Conservation (phyloP, 2,888 invertebrate species). For the Ennomos fuscantarius region DNA sequence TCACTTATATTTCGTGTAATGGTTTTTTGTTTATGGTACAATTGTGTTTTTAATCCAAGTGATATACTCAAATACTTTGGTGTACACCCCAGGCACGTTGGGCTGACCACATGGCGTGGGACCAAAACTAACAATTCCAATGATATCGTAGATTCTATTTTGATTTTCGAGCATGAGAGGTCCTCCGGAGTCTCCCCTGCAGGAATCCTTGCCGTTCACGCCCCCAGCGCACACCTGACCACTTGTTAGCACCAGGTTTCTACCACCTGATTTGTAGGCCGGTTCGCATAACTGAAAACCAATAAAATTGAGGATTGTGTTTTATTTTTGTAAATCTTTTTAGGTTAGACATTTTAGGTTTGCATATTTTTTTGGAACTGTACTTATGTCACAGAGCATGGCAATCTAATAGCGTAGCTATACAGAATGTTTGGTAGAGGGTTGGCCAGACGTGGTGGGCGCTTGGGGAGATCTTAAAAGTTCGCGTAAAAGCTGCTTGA, state of each 20-base stretch:
- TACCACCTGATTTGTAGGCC: constrained; percentile 38
- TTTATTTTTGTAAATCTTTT: neutral
- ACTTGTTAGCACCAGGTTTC: constrained; percentile 43
- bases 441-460: too few species aligned
- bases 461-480: too few species aligned
- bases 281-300: constrained; percentile 48
- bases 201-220: constrained; percentile 81
- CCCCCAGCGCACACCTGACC: constrained; percentile 86
- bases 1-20: too few species aligned
- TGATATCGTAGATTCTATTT: constrained; percentile 46
- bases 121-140: constrained; percentile 87
- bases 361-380: too few species aligned
- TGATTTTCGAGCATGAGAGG: constrained; percentile 79
- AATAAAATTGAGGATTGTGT: too few species aligned
- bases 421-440: too few species aligned
- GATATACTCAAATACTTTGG: constrained; percentile 82
- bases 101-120: constrained; percentile 85
- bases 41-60: constrained; percentile 82
- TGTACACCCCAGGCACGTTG: constrained; percentile 87
- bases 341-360: too few species aligned
- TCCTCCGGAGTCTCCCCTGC: constrained; percentile 87
- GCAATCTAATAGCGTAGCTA: too few species aligned
- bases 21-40: constrained; percentile 22
- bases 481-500: too few species aligned
- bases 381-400: too few species aligned